phyloP scores from a whole-genome alignment of 1,140 invertebrate species.

The Drosophila tani region DNA sequence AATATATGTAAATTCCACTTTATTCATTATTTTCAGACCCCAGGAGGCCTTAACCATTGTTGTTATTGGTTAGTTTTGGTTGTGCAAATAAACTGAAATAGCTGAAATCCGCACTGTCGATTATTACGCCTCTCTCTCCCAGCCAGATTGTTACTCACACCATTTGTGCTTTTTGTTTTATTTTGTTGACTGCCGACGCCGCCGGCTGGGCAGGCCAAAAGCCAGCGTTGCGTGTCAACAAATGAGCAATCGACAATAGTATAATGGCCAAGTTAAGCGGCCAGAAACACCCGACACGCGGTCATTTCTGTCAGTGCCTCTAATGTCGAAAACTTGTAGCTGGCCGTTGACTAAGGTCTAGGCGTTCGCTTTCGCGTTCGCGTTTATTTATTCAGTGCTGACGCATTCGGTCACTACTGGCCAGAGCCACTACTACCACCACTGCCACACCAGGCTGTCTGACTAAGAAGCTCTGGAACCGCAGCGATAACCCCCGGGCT shows the following conservation, averaged over 20 bases:
- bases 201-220: slow-evolving; percentile 33
- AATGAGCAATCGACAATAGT: slow-evolving; percentile 72
- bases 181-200: slow-evolving; percentile 42
- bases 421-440: not conserved
- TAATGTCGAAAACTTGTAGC: slow-evolving; percentile 35
- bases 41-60: slow-evolving; percentile 16
- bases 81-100: slow-evolving; percentile 44
- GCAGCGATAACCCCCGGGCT: slow-evolving; percentile 29
- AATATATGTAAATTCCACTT: slow-evolving; percentile 31
- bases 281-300: slow-evolving; percentile 39
- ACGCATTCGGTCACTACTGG: slow-evolving; percentile 32
- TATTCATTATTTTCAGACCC: slow-evolving; percentile 23
- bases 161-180: slow-evolving; percentile 12
- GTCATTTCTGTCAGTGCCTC: slow-evolving; percentile 9
- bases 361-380: slow-evolving; percentile 14
- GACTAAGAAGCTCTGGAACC: slow-evolving; percentile 36
- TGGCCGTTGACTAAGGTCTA: slow-evolving; percentile 48
- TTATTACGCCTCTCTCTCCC: slow-evolving; percentile 12
- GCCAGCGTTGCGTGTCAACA: slow-evolving; percentile 72
- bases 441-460: slow-evolving; percentile 30
- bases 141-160: slow-evolving; percentile 11
- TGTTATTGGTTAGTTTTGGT: slow-evolving; percentile 29
- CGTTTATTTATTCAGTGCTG: slow-evolving; percentile 52
- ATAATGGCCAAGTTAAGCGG: slow-evolving; percentile 72
- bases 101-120: slow-evolving; percentile 29